Evolutionary conservation across 1,140 invertebrate species (phyloP), one percentile per base, ranked within the genome.

Genomic region (Galleria mellonella): DNA sequence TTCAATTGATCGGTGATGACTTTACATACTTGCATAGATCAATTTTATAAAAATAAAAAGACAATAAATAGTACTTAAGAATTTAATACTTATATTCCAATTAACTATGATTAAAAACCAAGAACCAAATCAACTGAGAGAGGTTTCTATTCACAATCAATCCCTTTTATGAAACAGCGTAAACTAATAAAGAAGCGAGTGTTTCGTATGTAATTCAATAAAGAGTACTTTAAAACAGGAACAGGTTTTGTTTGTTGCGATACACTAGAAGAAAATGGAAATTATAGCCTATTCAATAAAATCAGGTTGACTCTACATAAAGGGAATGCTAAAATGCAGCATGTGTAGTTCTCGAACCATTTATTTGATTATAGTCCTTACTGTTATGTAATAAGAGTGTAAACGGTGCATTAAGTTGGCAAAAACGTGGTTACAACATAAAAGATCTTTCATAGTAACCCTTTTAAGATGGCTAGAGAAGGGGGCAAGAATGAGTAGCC

Each of bases 201-300:
- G 46, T 55, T 43, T 45, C 32, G 13, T 39, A 47, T 51, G 35
- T 35, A 48, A 55, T 49, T 51, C 41, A 62, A 57, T 62, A 62
- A 54, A 28, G 38, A 33, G 43, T 4, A 42, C 33, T 38, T 43
- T 46, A 43, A 54, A 53, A 53, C 43, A 47, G 28, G 47, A 65
- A 62, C 62, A 53, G 55, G 62, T 66, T 66, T 27, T 47, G 32
- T 47, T 62, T 51, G 41, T 51, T 32, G 31, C 46, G 39, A 32
- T 28, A 37, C 29, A 49, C 43, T 45, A 51, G 38, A 30, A 50
- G 47, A 33, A 61, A 66, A 55, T 55, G 35, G 43, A 53, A 57
- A 59, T 62, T 66, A 62, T 52, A 32, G 36, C 38, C 52, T 50
- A 66, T 66, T 66, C 58, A 62, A 47, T 38, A 48, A 51, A 50